A percentile compares a stretch with the other conserved stretches of the same genome.
Evolutionary conservation across 2,888 invertebrate species (phyloP).

Genomic region (Nezara viridula): DNA sequence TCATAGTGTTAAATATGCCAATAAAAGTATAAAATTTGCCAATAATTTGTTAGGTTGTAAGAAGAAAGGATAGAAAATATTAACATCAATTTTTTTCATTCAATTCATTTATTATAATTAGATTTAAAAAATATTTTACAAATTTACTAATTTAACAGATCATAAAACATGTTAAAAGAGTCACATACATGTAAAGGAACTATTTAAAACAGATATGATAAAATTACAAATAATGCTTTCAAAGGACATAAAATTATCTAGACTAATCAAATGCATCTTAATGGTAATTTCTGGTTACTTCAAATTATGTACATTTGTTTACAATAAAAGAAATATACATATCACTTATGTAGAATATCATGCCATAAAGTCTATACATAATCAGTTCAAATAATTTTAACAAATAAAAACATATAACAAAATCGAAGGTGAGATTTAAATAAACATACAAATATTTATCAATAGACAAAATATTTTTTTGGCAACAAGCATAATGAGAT

Average conservation of each 20-base stretch:
- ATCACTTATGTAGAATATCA: not conserved
- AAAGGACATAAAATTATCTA: not conserved
- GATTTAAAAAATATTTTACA: slow-evolving; percentile 47
- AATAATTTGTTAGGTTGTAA: too few species aligned
- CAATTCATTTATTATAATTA: slow-evolving; percentile 35
- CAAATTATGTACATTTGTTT: slow-evolving; percentile 51
- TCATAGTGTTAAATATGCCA: too few species aligned
- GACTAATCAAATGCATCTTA: slow-evolving; percentile 30
- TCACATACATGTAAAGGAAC: slow-evolving; percentile 34
- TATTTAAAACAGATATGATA: slow-evolving; percentile 32
- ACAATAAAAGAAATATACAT: slow-evolving; percentile 40
- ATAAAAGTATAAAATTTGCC: too few species aligned
- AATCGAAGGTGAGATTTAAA: slow-evolving; percentile 14
- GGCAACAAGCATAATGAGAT: slow-evolving; percentile 16
- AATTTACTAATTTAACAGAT: slow-evolving; percentile 42
- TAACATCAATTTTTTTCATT: not conserved
- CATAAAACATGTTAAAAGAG: slow-evolving; percentile 12
- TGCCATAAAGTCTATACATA: slow-evolving; percentile 36
- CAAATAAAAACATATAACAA: slow-evolving; percentile 4
- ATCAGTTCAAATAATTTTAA: slow-evolving; percentile 38
- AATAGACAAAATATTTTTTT: slow-evolving; percentile 21
- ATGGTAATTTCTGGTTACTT: slow-evolving; percentile 38
- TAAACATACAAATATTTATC: slow-evolving; percentile 24
- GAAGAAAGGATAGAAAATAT: not conserved
- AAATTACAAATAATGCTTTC: slow-evolving; percentile 38